Conservation (phyloP, 2,113 vertebrate species). For the Mesocricetus auratus region DNA sequence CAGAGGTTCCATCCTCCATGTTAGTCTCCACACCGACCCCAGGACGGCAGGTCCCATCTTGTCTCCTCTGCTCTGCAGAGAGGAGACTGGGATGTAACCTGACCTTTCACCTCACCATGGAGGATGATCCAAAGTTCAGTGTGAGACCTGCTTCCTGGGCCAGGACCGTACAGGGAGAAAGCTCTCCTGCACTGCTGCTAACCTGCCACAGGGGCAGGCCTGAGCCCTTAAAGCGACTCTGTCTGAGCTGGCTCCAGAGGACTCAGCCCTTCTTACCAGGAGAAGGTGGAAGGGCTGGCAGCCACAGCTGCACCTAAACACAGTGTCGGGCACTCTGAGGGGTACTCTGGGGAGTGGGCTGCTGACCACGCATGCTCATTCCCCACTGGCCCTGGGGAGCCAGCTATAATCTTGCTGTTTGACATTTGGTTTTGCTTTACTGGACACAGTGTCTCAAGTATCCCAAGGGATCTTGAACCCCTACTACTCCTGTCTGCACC, state of each 20-base stretch:
- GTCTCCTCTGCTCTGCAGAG: background rate
- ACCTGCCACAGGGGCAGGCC: background rate
- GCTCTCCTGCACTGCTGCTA: background rate
- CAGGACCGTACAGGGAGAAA: too few species aligned
- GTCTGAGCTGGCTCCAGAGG: background rate
- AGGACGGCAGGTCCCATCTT: background rate
- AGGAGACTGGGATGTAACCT: background rate
- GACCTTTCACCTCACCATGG: background rate
- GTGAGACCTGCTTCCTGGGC: background rate
- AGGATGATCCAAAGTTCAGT: constrained; percentile 10
- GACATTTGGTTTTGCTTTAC: background rate
- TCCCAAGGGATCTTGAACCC: background rate
- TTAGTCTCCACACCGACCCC: background rate
- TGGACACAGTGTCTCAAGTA: background rate
- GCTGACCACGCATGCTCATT: background rate
- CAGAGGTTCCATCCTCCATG: background rate
- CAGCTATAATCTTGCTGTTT: background rate
- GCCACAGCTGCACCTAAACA: background rate
- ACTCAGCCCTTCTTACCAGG: background rate
- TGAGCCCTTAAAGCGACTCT: background rate
- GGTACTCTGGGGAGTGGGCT: background rate
- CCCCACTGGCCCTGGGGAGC: too few species aligned
- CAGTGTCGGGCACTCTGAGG: background rate
- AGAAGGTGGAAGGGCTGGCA: too few species aligned
- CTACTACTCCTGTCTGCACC: background rate